phyloP scores from a whole-genome alignment of 2,888 invertebrate species.

The Callyntrura sp. region DNA sequence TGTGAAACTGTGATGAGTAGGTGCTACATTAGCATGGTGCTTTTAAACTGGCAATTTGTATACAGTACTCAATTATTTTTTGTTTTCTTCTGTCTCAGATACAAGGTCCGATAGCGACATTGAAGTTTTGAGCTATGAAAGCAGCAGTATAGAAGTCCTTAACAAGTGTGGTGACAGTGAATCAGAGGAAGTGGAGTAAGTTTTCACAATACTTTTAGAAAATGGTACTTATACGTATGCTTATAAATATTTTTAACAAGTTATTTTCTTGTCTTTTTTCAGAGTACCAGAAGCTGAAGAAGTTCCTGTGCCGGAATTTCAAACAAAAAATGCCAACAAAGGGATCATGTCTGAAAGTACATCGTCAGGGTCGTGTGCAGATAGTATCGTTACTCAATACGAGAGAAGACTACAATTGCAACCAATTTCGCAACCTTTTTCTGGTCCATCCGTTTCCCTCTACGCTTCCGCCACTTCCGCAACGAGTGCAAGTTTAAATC shows the following conservation, averaged over 20 bases:
- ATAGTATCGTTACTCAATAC: conserved; percentile 82
- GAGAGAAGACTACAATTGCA: conserved; percentile 76
- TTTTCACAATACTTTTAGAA: conserved; percentile 10
- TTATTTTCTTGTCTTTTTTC: not conserved
- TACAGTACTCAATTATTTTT: conserved; percentile 13
- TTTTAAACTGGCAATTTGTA: not conserved
- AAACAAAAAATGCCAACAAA: conserved; percentile 56
- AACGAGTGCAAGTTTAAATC: conserved; percentile 75
- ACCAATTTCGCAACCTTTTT: conserved; percentile 78
- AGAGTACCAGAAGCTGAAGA: conserved; percentile 83
- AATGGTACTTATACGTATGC: not conserved
- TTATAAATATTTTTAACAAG: not conserved
- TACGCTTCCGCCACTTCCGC: conserved; percentile 57
- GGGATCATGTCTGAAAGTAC: conserved; percentile 82
- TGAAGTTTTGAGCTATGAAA: conserved; percentile 83
- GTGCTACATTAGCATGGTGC: not conserved
- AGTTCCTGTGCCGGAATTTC: conserved; percentile 74
- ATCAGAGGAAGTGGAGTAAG: conserved; percentile 82
- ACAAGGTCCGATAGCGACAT: conserved; percentile 83
- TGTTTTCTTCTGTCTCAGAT: conserved; percentile 62
- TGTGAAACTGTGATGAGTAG: conserved; percentile 73
- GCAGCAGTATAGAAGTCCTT: conserved; percentile 84
- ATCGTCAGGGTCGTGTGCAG: conserved; percentile 82
- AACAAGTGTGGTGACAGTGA: conserved; percentile 82
- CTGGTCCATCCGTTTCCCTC: conserved; percentile 50